A percentile compares a stretch with the other conserved stretches of the same genome.
phyloP scores from a whole-genome alignment of 2,888 invertebrate species.

The Incurvaria masculella region DNA sequence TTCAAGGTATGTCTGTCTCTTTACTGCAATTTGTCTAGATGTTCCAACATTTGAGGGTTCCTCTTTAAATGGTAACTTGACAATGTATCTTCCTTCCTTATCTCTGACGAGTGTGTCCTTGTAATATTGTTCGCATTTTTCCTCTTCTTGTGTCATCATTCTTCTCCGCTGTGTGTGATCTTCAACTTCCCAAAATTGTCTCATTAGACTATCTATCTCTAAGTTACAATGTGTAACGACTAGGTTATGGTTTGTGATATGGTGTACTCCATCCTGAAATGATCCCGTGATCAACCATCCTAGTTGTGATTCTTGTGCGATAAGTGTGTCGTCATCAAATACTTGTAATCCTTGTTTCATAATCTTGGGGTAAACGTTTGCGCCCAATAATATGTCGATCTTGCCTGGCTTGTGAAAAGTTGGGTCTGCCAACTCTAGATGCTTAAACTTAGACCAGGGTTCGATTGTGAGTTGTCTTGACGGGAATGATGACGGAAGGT shows the following conservation, averaged over 20 bases:
- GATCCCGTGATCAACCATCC: background rate
- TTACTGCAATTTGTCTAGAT: background rate
- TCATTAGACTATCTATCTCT: background rate
- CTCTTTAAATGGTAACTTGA: background rate
- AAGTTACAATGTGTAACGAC: background rate
- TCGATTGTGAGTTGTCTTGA: background rate
- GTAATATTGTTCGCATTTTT: background rate
- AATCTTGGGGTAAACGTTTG: background rate
- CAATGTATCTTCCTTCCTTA: background rate
- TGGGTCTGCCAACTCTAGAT: background rate
- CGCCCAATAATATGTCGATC: background rate
- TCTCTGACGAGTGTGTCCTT: background rate
- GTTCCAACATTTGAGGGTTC: background rate
- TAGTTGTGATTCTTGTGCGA: background rate
- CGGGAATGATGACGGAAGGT: slow-evolving; percentile 6
- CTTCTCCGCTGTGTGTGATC: background rate
- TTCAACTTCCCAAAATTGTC: background rate
- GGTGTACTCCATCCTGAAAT: background rate
- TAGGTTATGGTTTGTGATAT: background rate
- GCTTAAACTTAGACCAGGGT: background rate
- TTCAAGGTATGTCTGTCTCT: background rate
- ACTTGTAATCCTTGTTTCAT: background rate
- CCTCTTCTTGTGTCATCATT: background rate
- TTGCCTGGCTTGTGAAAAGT: background rate
- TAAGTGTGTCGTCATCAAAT: background rate